These are phyloP conservation scores for Protobothrops mucrosquamatus DNA, from an alignment of 2,113 vertebrate species.

Conservation along the genomic window DNA sequence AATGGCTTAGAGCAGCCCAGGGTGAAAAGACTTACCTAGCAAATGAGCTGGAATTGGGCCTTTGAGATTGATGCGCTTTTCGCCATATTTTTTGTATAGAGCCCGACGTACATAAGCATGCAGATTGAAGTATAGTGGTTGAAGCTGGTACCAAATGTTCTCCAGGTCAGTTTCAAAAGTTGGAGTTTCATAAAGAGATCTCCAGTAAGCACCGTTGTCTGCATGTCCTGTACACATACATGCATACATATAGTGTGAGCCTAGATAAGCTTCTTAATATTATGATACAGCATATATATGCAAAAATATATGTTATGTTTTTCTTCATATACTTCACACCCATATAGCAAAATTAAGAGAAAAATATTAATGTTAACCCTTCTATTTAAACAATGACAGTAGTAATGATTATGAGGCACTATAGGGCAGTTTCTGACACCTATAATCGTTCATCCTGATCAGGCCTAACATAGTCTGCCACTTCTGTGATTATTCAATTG, in stretches of 20 bases:
- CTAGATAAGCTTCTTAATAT: background rate
- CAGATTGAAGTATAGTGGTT: constrained; percentile 88
- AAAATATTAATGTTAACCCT: background rate
- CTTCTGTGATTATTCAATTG: background rate
- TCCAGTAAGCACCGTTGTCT: constrained; percentile 90
- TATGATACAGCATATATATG: background rate
- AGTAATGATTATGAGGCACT: background rate
- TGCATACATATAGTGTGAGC: background rate
- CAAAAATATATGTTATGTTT: background rate
- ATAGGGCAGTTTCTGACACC: background rate
- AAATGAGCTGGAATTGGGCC: constrained; percentile 97
- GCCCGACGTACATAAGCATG: constrained; percentile 91
- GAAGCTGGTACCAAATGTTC: constrained; percentile 82
- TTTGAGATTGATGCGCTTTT: constrained; percentile 78
- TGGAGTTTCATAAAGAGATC: constrained; percentile 84
- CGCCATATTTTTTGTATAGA: constrained; percentile 84
- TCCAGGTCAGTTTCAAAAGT: constrained; percentile 90
- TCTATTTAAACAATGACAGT: background rate
- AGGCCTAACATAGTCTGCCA: too few relatives aligned
- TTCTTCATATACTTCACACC: background rate
- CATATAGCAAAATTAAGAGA: background rate
- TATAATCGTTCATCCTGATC: background rate
- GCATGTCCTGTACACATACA: constrained; percentile 73
- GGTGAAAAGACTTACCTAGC: constrained; percentile 75
- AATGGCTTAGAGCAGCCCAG: background rate